Base-by-base conservation (phyloP, 2,888 invertebrate species). In the Fabriciana adippe region DNA sequence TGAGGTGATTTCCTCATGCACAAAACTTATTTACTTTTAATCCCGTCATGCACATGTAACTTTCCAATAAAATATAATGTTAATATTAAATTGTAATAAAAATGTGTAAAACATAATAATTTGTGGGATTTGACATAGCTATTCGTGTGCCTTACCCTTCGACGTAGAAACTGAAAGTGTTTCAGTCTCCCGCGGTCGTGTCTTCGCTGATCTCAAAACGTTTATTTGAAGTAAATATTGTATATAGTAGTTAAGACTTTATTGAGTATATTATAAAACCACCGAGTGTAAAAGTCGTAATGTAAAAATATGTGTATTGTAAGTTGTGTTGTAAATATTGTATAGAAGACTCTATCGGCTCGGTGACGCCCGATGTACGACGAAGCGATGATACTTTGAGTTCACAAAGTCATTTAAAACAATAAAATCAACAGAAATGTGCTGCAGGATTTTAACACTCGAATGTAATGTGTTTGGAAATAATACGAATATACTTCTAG, bases 251-350 rank as follows among this genome's bases (percentile, higher is more conserved):
- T 53, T 55, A 61, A 15, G 61, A 41, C 0, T 15, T 45, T 51
- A 50, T 50, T 26, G 26, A 53, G 21, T 57, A 59, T 56, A 53
- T 26, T 50, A 18, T 48, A 21, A 48, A 31, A 59, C n/a, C 47
- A 50, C 54, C 15, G 59, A 48, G 48, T 66, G 55, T 60, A 48
- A 66, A n/a, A 66, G 4, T 59, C 48, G 62, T 69, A 66, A 57
- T 66, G 50, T 48, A 41, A 18, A 55, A 51, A 50, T 15, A 21
- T 55, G 26, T 60, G n/a, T 31, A 18, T 15, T 50, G 16, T 64
- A 68, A 57, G 62, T 66, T 61, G 47, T 55, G 18, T 26, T 74
- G 73, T 66, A 78, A 71, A 67, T 76, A 74, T 80, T 80, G 77
- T 72, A 73, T 21, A 67, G 56, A 18, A 6, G 11, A 13, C 35